These are phyloP conservation scores for Stenichneumon culpator DNA, from an alignment of 2,888 invertebrate species.

Conservation along the genomic window DNA sequence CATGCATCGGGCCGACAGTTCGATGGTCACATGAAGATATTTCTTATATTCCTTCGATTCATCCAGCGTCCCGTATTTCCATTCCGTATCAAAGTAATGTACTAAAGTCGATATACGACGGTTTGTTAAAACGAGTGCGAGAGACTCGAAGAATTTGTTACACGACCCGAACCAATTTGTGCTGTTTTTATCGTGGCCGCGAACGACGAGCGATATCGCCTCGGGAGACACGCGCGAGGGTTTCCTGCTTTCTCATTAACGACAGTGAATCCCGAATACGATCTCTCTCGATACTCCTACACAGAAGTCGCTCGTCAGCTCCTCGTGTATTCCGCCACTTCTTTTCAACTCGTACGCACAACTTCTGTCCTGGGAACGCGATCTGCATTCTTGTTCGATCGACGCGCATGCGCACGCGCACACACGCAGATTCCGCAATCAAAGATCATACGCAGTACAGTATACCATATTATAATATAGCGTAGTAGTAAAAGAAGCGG, in stretches of 20 bases:
- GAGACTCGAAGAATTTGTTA: conserved; percentile 57
- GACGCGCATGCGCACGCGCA: conserved; percentile 13
- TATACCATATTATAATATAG: conserved; percentile 41
- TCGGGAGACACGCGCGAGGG: conserved; percentile 54
- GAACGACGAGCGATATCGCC: conserved; percentile 53
- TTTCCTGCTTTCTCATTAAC: conserved; percentile 68
- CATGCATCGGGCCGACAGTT: conserved; percentile 16
- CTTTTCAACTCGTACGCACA: conserved; percentile 23
- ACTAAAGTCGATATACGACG: conserved; percentile 27
- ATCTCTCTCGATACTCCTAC: conserved; percentile 58
- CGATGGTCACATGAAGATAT: conserved; percentile 29
- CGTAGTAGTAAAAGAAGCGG: conserved; percentile 46
- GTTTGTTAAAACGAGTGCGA: conserved; percentile 37
- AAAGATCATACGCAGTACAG: conserved; percentile 38
- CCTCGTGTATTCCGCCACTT: conserved; percentile 46
- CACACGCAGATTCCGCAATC: conserved; percentile 31
- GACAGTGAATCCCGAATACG: conserved; percentile 63
- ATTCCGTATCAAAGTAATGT: conserved; percentile 37
- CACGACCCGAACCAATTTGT: conserved; percentile 64
- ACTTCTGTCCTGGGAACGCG: conserved; percentile 13
- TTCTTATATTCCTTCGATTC: conserved; percentile 22
- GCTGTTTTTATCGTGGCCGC: conserved; percentile 53
- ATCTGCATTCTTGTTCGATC: conserved; percentile 61
- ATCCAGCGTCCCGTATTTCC: neutral
- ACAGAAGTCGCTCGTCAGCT: conserved; percentile 38